Conservation (phyloP, 2,888 invertebrate genomes). For the Gasteruption jaculator region DNA sequence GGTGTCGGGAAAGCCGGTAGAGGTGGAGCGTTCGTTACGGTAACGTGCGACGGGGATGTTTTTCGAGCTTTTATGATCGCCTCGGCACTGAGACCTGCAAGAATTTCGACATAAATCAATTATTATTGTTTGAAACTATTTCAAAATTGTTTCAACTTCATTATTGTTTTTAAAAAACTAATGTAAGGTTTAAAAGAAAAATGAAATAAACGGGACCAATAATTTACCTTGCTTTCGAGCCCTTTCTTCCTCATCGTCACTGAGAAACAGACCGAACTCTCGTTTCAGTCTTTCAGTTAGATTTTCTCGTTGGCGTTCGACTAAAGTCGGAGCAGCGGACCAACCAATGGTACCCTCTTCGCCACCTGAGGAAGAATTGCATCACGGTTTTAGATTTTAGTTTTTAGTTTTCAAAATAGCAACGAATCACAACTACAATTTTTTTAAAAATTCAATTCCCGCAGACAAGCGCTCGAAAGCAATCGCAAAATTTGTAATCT, state of each 20-base stretch:
- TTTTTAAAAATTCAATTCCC: background rate
- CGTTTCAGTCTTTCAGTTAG: conserved; percentile 78
- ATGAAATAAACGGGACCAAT: background rate
- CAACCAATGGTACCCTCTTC: conserved; percentile 54
- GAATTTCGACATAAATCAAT: too few species aligned
- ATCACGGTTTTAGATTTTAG: background rate
- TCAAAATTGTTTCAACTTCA: too few species aligned
- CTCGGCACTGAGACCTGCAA: conserved; percentile 43
- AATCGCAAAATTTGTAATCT: background rate
- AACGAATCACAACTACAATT: background rate
- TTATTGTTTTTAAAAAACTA: background rate
- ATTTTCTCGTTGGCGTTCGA: conserved; percentile 83
- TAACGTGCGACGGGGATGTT: conserved; percentile 29
- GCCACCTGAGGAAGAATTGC: conserved; percentile 29
- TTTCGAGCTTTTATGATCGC: conserved; percentile 41
- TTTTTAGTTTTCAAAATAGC: background rate
- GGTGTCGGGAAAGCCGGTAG: conserved; percentile 30
- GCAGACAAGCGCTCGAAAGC: background rate
- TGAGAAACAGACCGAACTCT: conserved; percentile 72
- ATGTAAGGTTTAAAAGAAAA: background rate
- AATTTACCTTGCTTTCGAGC: conserved; percentile 56
- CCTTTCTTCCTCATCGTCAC: conserved; percentile 62
- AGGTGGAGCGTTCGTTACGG: conserved; percentile 21
- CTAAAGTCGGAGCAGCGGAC: conserved; percentile 79
- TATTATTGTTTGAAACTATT: too few species aligned